Base-by-base conservation (phyloP, 2,113 vertebrate genomes). In the Gasterosteus aculeatus region DNA sequence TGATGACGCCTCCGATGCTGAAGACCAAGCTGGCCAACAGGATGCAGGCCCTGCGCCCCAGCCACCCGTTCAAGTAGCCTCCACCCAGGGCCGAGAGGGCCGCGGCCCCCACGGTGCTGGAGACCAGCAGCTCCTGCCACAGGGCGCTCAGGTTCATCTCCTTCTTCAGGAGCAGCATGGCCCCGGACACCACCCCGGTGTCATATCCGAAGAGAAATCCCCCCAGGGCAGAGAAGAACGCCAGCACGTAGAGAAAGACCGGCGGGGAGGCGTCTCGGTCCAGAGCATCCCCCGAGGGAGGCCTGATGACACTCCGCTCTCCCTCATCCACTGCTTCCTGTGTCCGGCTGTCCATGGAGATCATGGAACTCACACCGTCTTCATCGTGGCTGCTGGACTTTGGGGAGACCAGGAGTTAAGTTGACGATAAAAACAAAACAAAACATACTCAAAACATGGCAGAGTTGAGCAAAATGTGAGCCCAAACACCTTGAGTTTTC, bases 121-220 rank as follows among this genome's bases (percentile, higher is more conserved):
- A 98, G 29, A 99, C 96, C 53, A 99, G 93, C 89, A 98, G 88
- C 95, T 99, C 98, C 94, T 99, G 98, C 98, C 98, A 99, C 16
- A 97, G 86, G 1, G 94, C 85, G 83, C 88, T 96, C 92, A 99
- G 90, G 87, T 94, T 94, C 91, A 97, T 95, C 94, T 97, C 95
- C 88, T 85, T 92, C 93, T 97, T 97, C 67, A 99, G 95, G 76
- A 97, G 94, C 78, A 99, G 95, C 95, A 99, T 96, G 1, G 97
- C 97, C 38, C 98, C 98, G 0, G 97, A 97, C 69, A 99, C 96
- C 86, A 99, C 98, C 6, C 98, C 97, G 3, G 97, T 99, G 92
- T 99, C 98, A 38, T 99, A 99, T 81, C 98, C 97, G 78, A 98
- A 98, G 42, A 99, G 95, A 75, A 99, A 97, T 64, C 98, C 98